Base-by-base conservation (phyloP, 2,888 invertebrate genomes). In the Hydrotaea cyrtoneurina region DNA sequence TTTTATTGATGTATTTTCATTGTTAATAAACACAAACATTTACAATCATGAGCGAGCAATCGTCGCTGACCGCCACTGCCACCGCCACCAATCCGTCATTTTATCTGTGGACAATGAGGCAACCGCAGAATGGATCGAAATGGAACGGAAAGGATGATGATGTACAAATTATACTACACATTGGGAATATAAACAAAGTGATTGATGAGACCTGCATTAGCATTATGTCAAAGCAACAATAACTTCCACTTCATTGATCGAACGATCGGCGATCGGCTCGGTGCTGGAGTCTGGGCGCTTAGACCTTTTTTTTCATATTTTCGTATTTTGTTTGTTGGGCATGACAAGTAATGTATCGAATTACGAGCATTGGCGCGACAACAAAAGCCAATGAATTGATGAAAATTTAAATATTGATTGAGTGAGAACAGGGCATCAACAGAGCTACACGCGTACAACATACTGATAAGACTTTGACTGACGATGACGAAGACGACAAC, bases 181-280 rank as follows among this genome's bases (percentile, higher is more conserved):
- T 69, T 69, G 69, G 43, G 23, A 69, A 69, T 59, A 36, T 46
- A 31, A 72, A 77, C 59, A 74, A 53, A 59, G 53, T 85, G 79
- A 85, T 85, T 80, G 85, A 85, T 85, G 84, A 76, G 75, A 75
- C 57, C 59, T 73, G 43, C 53, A 64, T 76, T 72, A 81, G 73
- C 73, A 82, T 77, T 59, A 69, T 85, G 82, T 77, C 66, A 76
- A 82, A 82, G 7, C 19, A 69, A 69, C 69, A 39, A 21, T 7
- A 64, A 62, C 55, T 64, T 72, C 55, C 72, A 78, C 55, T 64
- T 80, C 74, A 26, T 23, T 69, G 69, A 46, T 69, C 69, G 39
- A 66, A 23, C 23, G 46, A 23, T 46, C 46, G 26, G 17, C n/a
- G 55, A 31, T 31, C 19, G 39, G 39, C 13, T 39, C 11, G 39